These are phyloP conservation scores for Branchinecta lynchi DNA, from an alignment of 1,140 invertebrate genomes.

Conservation along the genomic window DNA sequence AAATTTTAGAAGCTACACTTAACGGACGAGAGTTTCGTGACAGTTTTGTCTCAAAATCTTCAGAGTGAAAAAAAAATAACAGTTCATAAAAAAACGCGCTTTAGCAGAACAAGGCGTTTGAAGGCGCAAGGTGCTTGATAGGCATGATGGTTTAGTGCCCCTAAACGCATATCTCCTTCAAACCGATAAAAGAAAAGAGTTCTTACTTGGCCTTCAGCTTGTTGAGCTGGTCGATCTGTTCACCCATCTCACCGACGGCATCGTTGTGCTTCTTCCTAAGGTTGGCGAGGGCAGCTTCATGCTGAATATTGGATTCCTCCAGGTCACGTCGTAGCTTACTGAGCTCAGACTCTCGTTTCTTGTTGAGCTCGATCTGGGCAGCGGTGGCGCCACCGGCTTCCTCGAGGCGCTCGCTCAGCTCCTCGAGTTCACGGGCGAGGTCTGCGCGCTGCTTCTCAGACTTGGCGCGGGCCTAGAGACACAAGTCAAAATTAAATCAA, in stretches of 20 bases:
- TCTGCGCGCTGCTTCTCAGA: constrained; percentile 95
- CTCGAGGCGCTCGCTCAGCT: constrained; percentile 89
- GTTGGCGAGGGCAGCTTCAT: constrained; percentile 83
- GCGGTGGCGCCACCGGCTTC: constrained; percentile 97
- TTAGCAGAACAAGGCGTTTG: too few relatives aligned
- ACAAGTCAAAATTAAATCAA: too few relatives aligned
- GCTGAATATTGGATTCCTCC: constrained; percentile 95
- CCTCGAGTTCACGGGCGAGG: constrained; percentile 87
- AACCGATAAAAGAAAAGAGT: too few relatives aligned
- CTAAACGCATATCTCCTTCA: too few relatives aligned
- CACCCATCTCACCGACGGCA: constrained; percentile 92
- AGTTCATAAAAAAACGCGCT: too few relatives aligned
- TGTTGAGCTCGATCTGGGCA: constrained; percentile 97
- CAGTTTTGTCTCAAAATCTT: too few relatives aligned
- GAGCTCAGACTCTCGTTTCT: constrained; percentile 96
- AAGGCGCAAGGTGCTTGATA: too few relatives aligned
- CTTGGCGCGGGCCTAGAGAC: constrained; percentile 39
- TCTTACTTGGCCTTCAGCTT: constrained; percentile 94
- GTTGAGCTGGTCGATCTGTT: constrained; percentile 98
- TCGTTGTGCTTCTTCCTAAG: constrained; percentile 99
- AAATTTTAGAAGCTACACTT: too few relatives aligned
- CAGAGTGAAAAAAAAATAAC: too few relatives aligned
- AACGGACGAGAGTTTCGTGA: too few relatives aligned
- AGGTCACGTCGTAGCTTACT: constrained; percentile 94
- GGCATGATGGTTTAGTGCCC: too few relatives aligned